Percentiles rank a stretch among this genome's conserved stretches.
Evolutionary conservation across 2,113 vertebrate genomes (phyloP).

Genomic region (Parus major): DNA sequence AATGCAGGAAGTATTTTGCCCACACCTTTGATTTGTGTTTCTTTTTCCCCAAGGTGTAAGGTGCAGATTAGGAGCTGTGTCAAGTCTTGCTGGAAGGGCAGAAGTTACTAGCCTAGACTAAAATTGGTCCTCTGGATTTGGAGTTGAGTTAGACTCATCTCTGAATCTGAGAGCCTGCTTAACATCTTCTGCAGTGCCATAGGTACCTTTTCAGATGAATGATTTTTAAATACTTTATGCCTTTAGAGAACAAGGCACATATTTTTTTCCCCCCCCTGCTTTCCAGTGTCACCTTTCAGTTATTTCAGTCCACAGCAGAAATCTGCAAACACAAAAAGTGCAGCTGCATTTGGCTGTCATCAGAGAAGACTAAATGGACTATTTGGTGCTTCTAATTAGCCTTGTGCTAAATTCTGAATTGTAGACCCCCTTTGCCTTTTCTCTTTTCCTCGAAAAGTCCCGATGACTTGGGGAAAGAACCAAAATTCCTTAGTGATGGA

Average conservation of each 20-base stretch:
- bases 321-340: background rate
- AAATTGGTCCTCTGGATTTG: background rate
- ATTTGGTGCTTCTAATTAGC: slow-evolving; percentile 55
- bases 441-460: background rate
- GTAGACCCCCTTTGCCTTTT: slow-evolving; percentile 35
- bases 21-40: background rate
- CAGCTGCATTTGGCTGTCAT: slow-evolving; percentile 27
- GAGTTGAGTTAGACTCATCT: background rate
- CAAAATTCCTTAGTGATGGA: background rate
- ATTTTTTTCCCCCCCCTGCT: background rate
- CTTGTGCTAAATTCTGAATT: background rate
- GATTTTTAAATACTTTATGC: background rate
- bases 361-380: slow-evolving; percentile 8
- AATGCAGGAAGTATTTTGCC: background rate
- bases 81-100: background rate
- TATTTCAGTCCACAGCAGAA: background rate
- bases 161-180: background rate
- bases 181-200: background rate
- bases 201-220: background rate
- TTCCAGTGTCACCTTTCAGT: slow-evolving; percentile 44
- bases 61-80: background rate
- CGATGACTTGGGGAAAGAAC: background rate
- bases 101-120: background rate
- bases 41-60: background rate
- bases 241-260: background rate